Evolutionary conservation across 2,113 vertebrate genomes (phyloP).

Genomic region (Eurystomus gularis): DNA sequence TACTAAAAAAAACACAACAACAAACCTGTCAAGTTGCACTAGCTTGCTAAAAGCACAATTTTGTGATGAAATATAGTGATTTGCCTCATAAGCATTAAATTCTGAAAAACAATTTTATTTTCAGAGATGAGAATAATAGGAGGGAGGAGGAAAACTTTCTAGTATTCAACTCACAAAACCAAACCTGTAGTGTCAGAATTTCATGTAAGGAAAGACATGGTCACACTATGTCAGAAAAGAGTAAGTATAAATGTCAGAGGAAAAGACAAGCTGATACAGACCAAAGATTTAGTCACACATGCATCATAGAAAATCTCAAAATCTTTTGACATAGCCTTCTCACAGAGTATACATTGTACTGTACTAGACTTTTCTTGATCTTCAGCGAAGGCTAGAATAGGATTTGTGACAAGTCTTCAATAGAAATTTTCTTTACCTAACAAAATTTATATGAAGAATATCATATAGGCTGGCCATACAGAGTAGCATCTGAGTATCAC

Average conservation of each 20-base stretch:
- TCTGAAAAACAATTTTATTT: neutral
- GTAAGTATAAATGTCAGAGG: neutral
- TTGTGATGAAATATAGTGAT: neutral
- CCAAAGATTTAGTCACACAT: neutral
- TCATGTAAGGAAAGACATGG: neutral
- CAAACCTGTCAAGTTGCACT: neutral
- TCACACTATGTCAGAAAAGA: neutral
- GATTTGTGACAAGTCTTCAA: neutral
- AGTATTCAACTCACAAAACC: neutral
- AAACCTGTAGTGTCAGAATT: neutral
- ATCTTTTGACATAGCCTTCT: neutral
- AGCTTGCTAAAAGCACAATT: neutral
- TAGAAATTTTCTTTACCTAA: neutral
- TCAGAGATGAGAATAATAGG: neutral
- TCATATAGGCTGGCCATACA: neutral
- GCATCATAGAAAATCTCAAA: neutral
- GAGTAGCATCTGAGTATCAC: neutral
- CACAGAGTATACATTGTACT: neutral
- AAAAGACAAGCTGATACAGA: neutral
- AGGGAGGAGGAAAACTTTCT: neutral
- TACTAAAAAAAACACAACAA: no score
- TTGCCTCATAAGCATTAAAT: neutral
- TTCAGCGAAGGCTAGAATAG: neutral
- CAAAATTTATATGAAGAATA: neutral
- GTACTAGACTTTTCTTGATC: neutral